Evolutionary conservation across 2,888 invertebrate species (phyloP).

Genomic region (Merodon equestris): DNA sequence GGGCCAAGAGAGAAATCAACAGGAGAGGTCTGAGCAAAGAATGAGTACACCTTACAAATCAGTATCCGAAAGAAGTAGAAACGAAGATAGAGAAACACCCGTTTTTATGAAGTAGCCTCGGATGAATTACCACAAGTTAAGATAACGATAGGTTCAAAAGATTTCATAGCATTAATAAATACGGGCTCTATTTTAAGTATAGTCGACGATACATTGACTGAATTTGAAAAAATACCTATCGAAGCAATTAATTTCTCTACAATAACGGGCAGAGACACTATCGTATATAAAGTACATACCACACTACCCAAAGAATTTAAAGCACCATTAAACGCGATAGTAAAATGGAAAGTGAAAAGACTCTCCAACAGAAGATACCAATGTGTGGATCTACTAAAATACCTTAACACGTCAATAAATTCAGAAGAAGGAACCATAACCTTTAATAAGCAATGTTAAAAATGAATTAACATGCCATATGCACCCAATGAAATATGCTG

Average conservation of each 20-base stretch:
- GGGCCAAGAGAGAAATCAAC: slow-evolving; percentile 16
- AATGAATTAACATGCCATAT: neutral
- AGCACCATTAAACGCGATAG: neutral
- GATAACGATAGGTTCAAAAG: no score
- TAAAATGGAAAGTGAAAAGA: slow-evolving; percentile 33
- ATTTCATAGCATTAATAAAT: slow-evolving; percentile 10
- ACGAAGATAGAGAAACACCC: slow-evolving; percentile 6
- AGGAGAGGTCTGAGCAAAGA: slow-evolving; percentile 14
- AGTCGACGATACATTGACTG: slow-evolving; percentile 12
- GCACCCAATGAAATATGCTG: neutral
- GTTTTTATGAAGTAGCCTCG: slow-evolving; percentile 28
- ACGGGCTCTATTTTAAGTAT: slow-evolving; percentile 16
- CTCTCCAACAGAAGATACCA: slow-evolving; percentile 18
- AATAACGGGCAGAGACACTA: slow-evolving; percentile 1
- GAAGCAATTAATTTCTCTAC: slow-evolving; percentile 9
- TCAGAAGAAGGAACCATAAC: slow-evolving; percentile 1
- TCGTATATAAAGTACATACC: slow-evolving; percentile 9
- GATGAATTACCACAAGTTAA: slow-evolving; percentile 14
- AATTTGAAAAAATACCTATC: slow-evolving; percentile 4
- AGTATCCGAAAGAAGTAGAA: neutral
- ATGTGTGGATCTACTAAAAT: no score
- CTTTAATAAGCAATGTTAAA: neutral
- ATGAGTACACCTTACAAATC: slow-evolving; percentile 1
- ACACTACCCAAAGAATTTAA: slow-evolving; percentile 10
- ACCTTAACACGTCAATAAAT: slow-evolving; percentile 4